Percentiles rank a stretch among this genome's conserved stretches.
Evolutionary conservation across 2,888 invertebrate species (phyloP).

Genomic region (Polydrusus cervinus): DNA sequence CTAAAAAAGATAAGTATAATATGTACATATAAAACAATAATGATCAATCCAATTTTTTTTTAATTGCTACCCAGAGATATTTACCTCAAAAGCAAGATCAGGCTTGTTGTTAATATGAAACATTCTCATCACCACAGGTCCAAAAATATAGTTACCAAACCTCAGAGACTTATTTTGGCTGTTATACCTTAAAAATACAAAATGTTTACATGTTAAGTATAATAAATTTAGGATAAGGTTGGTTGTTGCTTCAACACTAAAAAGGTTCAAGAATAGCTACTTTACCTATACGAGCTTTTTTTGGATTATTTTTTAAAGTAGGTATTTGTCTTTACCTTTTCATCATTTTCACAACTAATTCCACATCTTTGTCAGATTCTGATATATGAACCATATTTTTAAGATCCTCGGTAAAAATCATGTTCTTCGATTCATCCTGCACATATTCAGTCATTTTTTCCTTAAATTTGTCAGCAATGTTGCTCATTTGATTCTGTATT

Average conservation of each 20-base stretch:
- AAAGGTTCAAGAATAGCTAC: no score
- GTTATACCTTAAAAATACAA: conserved; percentile 75
- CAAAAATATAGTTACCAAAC: conserved; percentile 88
- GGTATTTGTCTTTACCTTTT: conserved; percentile 72
- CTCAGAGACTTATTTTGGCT: conserved; percentile 80
- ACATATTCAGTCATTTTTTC: conserved; percentile 81
- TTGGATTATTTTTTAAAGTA: neutral
- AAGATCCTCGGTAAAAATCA: conserved; percentile 90
- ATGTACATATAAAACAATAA: no score
- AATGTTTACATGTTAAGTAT: neutral
- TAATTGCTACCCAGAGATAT: no score
- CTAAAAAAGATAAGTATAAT: conserved; percentile 69
- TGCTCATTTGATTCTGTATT: conserved; percentile 76
- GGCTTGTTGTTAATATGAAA: conserved; percentile 82
- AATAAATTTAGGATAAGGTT: no score
- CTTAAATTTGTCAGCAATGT: conserved; percentile 79
- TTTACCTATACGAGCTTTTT: no score
- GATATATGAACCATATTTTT: conserved; percentile 86
- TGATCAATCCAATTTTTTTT: no score
- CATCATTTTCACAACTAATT: conserved; percentile 80
- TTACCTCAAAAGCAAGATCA: conserved; percentile 75
- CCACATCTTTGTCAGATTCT: conserved; percentile 77
- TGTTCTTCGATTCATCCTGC: conserved; percentile 73
- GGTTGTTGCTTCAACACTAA: no score
- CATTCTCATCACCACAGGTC: conserved; percentile 88